phyloP scores from a whole-genome alignment of 1,140 invertebrate genomes.

The Ceratina japonica region DNA sequence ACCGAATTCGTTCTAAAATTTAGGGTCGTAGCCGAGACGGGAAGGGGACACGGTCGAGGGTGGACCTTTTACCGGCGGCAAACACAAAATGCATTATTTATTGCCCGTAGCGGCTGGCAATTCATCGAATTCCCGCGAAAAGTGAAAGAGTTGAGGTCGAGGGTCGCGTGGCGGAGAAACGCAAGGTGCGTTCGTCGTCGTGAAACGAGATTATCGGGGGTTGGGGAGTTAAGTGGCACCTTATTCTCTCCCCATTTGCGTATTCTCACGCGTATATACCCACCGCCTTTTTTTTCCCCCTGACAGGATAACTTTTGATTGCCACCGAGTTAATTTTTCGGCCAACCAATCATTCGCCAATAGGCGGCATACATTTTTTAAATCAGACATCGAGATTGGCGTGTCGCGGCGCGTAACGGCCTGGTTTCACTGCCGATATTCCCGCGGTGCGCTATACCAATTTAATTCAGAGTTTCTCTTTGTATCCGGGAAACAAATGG shows the following conservation, averaged over 20 bases:
- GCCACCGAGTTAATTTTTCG: background rate
- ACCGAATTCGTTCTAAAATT: slow-evolving; percentile 67
- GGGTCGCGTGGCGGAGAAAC: slow-evolving; percentile 61
- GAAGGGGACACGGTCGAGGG: slow-evolving; percentile 47
- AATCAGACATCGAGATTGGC: background rate
- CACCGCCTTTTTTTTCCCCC: slow-evolving; percentile 24
- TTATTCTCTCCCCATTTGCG: slow-evolving; percentile 51
- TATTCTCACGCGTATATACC: slow-evolving; percentile 47
- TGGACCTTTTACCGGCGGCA: slow-evolving; percentile 72
- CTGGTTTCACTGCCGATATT: background rate
- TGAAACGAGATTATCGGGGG: slow-evolving; percentile 40
- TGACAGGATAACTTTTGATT: slow-evolving; percentile 4
- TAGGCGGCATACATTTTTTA: too few species aligned
- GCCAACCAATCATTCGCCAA: background rate
- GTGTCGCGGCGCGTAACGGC: background rate
- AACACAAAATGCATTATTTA: slow-evolving; percentile 76
- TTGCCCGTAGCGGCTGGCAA: slow-evolving; percentile 66
- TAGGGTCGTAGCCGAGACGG: slow-evolving; percentile 50
- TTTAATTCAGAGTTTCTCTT: slow-evolving; percentile 35
- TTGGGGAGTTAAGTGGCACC: slow-evolving; percentile 66
- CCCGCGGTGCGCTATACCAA: background rate
- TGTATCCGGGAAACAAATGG: slow-evolving; percentile 51
- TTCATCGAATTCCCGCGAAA: slow-evolving; percentile 72
- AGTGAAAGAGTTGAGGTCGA: slow-evolving; percentile 70
- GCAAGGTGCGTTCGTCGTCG: slow-evolving; percentile 59